Evolutionary conservation across 2,113 vertebrate species (phyloP).

Genomic region (Hippocampus zosterae): DNA sequence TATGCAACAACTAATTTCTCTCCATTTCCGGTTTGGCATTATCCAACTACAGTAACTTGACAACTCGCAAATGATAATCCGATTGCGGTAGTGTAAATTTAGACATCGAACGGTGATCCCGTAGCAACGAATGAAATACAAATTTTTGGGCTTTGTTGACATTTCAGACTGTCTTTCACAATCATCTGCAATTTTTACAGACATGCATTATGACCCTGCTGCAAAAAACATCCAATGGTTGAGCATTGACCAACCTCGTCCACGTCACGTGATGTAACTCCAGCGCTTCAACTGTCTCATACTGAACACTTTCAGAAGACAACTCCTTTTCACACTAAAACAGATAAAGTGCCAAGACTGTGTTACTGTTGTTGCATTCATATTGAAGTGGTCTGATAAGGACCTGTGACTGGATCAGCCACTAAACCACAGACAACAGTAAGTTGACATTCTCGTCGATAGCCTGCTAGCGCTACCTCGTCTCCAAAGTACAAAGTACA

Average conservation of each 20-base stretch:
- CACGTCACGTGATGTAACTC: not conserved
- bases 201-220: not conserved
- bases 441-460: not conserved
- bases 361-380: too few relatives aligned
- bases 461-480: too few relatives aligned
- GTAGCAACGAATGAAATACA: not conserved
- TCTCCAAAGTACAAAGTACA: not conserved
- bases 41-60: not conserved
- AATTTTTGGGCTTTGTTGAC: not conserved
- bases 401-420: not conserved
- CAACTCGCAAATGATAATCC: not conserved
- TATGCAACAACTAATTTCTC: not conserved
- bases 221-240: not conserved
- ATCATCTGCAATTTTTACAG: not conserved
- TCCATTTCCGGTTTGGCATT: not conserved
- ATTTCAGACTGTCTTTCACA: not conserved
- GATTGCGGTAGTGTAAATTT: not conserved
- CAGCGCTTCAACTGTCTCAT: not conserved
- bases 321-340: not conserved
- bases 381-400: not conserved
- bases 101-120: not conserved
- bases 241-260: not conserved
- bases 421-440: not conserved
- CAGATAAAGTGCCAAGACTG: not conserved
- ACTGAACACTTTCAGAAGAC: not conserved